Evolutionary conservation across 2,113 vertebrate genomes (phyloP), one percentile per base, ranked within the genome.

Genomic region (Acanthochromis polyacanthus): DNA sequence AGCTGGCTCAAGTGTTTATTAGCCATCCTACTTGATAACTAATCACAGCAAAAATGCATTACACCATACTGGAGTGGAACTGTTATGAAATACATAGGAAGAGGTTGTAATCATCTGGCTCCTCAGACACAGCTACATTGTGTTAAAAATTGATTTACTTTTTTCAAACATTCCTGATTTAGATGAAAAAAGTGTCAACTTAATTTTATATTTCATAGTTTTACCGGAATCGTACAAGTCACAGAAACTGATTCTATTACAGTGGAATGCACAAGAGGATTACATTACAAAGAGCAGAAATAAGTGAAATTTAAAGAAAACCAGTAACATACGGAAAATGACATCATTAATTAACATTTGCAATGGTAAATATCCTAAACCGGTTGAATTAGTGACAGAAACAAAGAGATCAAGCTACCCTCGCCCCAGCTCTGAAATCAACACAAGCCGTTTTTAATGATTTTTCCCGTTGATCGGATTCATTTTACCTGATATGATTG

Each of bases 1-100:
- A 43, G 38, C 52, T 71, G 64, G 63, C 69, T 30, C 32, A 3
- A 22, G 50, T 16, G n/a, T 86, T 71, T 75, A 77, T 76, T 72
- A 75, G 74, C 45, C 58, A 59, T 82, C 71, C 1, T 0, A 4
- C n/a, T 56, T 79, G 80, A 85, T 82, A 85, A 82, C 56, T 60
- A 87, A 88, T 89, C 75, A 59, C 43, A 80, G 68, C 12, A 64
- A 56, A 74, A 78, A 81, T 63, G 78, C 73, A 85, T 86, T 76
- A 87, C 74, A 45, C 53, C 81, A 83, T 48, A 59, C 51, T 51
- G 51, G 80, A 15, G 51, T 53, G 22, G 61, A 28, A 48, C 68
- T 50, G 45, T 57, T 73, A 87, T 82, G 60, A 81, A 74, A 75
- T 50, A 58, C 71, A 66, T 51, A 60, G 68, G 20, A 78, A 63